Evolutionary conservation across 2,888 invertebrate genomes (phyloP), one percentile per base, ranked within the genome.

Genomic region (Scaptomyza flava): DNA sequence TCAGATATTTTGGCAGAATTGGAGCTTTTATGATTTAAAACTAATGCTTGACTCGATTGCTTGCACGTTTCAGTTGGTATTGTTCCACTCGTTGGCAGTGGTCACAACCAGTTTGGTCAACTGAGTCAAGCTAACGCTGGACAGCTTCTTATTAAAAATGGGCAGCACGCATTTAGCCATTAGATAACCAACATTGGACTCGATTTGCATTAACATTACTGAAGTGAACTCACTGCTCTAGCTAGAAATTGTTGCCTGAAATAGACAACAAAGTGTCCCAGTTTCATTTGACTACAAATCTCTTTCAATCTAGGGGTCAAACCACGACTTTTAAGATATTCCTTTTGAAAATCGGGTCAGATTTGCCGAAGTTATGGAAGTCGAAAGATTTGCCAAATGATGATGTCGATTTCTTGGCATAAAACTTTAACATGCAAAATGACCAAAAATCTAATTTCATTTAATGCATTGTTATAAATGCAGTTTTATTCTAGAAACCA

Each of bases 251-350:
- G 57, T 91, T 90, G 9, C 64, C 45, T 1, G 82, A 58, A 20
- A 84, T 83, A 51, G 77, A 71, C 88, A 72, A 86, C 27, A 83
- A 6, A 0, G 59, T 46, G 50, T 91, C 79, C 77, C 89, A 79
- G 59, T n/a, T n/a, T n/a, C n/a, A n/a, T n/a, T n/a, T n/a, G n/a
- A n/a, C n/a, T n/a, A n/a, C n/a, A n/a, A n/a, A n/a, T n/a, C n/a
- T n/a, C n/a, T n/a, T n/a, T n/a, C n/a, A n/a, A n/a, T n/a, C n/a
- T n/a, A n/a, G n/a, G n/a, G n/a, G n/a, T n/a, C n/a, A n/a, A n/a
- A n/a, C n/a, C n/a, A n/a, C n/a, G n/a, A n/a, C n/a, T n/a, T n/a
- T n/a, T n/a, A n/a, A n/a, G n/a, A n/a, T n/a, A n/a, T n/a, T n/a
- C n/a, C n/a, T n/a, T n/a, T n/a, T n/a, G n/a, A n/a, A n/a, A n/a